phyloP scores from a whole-genome alignment of 2,113 vertebrate genomes.

The Bagarius yarrelli region DNA sequence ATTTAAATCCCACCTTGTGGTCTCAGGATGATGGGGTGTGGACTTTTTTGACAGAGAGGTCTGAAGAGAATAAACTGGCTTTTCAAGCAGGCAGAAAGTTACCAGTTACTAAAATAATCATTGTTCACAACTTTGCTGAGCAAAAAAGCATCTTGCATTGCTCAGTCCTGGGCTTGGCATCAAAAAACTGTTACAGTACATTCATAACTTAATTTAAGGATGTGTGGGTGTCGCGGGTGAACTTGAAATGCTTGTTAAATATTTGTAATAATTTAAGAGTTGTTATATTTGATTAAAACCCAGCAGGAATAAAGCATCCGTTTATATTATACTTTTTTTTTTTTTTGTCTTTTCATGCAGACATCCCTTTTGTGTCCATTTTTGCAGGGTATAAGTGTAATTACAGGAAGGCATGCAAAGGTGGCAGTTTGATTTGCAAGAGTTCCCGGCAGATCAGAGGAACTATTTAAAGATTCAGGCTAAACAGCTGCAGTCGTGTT shows the following conservation, averaged over 20 bases:
- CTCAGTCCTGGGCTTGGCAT: neutral
- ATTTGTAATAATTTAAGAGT: neutral
- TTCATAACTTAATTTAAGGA: neutral
- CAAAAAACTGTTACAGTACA: too few species aligned
- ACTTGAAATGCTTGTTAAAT: neutral
- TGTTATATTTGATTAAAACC: neutral
- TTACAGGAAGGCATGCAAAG: slow-evolving; percentile 63
- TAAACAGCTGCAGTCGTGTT: slow-evolving; percentile 35
- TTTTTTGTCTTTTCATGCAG: neutral
- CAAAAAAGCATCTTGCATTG: neutral
- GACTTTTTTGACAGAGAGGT: neutral
- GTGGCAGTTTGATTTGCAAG: slow-evolving; percentile 65
- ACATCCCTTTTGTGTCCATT: slow-evolving; percentile 15
- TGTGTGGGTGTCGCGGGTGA: neutral
- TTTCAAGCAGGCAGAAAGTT: neutral
- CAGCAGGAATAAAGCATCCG: neutral
- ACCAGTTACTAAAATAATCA: neutral
- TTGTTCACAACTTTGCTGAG: neutral
- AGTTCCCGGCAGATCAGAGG: slow-evolving; percentile 48
- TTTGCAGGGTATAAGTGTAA: slow-evolving; percentile 46
- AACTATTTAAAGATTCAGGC: slow-evolving; percentile 17
- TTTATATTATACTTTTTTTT: too few species aligned
- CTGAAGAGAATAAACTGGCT: neutral
- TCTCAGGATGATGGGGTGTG: neutral
- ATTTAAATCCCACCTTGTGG: neutral